phyloP scores from a whole-genome alignment of 2,888 invertebrate species.

The Sthenelais limicola region DNA sequence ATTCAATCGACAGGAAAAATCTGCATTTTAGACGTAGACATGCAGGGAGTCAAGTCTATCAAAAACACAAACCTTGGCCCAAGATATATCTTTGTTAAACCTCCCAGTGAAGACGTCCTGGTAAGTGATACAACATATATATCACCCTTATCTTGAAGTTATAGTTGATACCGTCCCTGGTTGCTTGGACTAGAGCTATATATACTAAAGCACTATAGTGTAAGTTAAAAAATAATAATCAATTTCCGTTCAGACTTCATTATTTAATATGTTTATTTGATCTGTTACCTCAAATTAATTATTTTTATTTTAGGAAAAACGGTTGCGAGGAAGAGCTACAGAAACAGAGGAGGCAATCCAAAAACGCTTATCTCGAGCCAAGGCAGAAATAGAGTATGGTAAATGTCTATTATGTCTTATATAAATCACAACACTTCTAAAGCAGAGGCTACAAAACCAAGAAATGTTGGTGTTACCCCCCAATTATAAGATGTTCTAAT shows the following conservation, averaged over 20 bases:
- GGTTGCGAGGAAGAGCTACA: constrained; percentile 82
- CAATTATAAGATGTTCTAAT: too few relatives aligned
- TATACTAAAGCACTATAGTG: too few relatives aligned
- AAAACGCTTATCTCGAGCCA: constrained; percentile 84
- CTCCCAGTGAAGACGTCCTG: constrained; percentile 87
- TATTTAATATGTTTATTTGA: not conserved
- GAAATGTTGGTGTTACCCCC: too few relatives aligned
- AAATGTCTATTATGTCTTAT: constrained; percentile 10
- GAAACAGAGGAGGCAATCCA: constrained; percentile 90
- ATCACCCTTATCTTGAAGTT: too few relatives aligned
- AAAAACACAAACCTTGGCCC: constrained; percentile 86
- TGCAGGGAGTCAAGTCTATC: constrained; percentile 93
- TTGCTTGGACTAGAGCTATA: too few relatives aligned
- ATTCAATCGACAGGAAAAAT: constrained; percentile 87
- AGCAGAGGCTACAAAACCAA: too few relatives aligned
- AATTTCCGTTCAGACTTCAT: too few relatives aligned
- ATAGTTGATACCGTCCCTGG: too few relatives aligned
- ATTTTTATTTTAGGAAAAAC: constrained; percentile 64
- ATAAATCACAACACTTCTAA: too few relatives aligned
- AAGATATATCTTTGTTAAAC: constrained; percentile 89
- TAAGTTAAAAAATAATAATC: too few relatives aligned
- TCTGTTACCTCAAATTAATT: not conserved
- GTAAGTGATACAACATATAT: constrained; percentile 70
- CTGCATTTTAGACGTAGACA: constrained; percentile 94
- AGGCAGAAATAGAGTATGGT: constrained; percentile 89